phyloP scores from a whole-genome alignment of 2,888 invertebrate genomes.

The Tuberolachnus salignus region DNA sequence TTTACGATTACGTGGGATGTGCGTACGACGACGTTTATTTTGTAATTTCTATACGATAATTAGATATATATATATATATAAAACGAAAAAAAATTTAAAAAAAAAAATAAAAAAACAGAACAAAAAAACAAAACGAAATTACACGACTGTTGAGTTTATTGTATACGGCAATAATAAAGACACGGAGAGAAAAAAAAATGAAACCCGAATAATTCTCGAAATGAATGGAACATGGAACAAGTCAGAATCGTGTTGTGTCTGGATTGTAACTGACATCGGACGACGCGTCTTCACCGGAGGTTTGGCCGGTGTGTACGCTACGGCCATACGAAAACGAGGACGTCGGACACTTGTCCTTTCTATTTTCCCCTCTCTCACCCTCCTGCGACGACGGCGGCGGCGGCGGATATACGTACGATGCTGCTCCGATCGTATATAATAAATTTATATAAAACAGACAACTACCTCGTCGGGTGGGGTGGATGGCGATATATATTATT shows the following conservation, averaged over 20 bases:
- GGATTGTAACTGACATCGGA: constrained; percentile 40
- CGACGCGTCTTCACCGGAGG: constrained; percentile 26
- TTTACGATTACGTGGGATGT: constrained; percentile 29
- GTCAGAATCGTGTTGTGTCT: constrained; percentile 47
- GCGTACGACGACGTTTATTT: not conserved
- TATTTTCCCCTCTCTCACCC: constrained; percentile 38
- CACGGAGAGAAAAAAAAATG: not conserved
- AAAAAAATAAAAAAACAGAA: not conserved
- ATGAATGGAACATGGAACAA: not conserved
- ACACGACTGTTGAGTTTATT: not conserved
- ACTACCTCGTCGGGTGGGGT: not conserved
- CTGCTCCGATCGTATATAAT: not conserved
- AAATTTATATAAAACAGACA: constrained; percentile 16
- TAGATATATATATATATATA: constrained; percentile 1
- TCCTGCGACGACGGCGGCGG: not conserved
- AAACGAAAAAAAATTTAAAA: too few relatives aligned
- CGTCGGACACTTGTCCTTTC: constrained; percentile 55
- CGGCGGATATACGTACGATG: too few relatives aligned
- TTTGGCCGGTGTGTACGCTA: constrained; percentile 10
- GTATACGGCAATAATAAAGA: not conserved
- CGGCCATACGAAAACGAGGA: constrained; percentile 45
- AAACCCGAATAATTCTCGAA: not conserved
- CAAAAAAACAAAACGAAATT: too few relatives aligned
- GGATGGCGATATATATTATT: not conserved
- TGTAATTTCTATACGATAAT: not conserved